Percentiles rank a stretch among this genome's conserved stretches.
phyloP scores from a whole-genome alignment of 2,113 vertebrate species.

The Chlamydotis undulata region DNA sequence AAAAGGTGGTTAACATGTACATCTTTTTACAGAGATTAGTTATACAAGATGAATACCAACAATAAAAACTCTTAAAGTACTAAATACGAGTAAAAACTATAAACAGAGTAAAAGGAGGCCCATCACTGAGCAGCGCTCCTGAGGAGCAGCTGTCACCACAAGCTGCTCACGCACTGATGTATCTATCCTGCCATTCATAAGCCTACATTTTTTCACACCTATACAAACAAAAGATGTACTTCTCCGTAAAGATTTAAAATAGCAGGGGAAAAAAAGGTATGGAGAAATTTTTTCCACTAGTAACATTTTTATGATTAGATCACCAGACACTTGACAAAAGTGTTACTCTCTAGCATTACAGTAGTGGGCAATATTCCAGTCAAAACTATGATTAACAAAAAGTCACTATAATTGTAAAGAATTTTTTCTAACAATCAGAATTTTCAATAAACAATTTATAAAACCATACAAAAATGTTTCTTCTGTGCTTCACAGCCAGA shows the following conservation, averaged over 20 bases:
- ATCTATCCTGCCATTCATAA: background rate
- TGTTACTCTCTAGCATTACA: background rate
- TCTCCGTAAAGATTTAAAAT: background rate
- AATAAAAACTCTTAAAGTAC: background rate
- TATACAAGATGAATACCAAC: background rate
- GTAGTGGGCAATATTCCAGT: conserved; percentile 34
- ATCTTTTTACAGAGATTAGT: background rate
- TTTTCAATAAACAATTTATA: background rate
- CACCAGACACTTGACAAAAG: background rate
- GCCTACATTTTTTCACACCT: background rate
- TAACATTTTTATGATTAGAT: background rate
- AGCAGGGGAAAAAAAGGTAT: accelerated
- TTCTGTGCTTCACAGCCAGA: background rate
- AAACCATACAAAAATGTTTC: background rate
- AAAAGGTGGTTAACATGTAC: accelerated
- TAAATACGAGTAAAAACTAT: background rate
- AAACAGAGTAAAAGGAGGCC: background rate
- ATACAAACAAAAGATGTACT: background rate
- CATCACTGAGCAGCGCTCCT: background rate
- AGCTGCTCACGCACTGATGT: background rate
- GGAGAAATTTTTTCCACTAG: background rate
- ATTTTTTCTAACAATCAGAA: background rate
- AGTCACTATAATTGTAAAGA: background rate
- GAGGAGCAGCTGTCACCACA: conserved; percentile 24
- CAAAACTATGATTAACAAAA: background rate